Conservation (phyloP, 2,888 invertebrate species). For the Epinotia brunnichana region DNA sequence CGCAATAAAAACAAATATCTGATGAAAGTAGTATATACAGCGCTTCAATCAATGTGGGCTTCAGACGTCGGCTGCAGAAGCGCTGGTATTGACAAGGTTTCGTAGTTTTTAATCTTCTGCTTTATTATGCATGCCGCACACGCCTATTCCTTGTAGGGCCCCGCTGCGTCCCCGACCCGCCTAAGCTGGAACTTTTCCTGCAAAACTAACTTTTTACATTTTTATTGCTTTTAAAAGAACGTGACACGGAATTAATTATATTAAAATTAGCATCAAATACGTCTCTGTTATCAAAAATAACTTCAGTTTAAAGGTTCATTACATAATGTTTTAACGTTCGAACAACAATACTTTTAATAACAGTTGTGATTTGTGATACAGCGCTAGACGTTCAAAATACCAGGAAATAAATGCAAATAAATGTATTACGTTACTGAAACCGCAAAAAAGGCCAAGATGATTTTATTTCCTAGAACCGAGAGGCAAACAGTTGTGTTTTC, state of each 20-base stretch:
- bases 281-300: slow-evolving; percentile 50
- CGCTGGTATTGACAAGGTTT: slow-evolving; percentile 77
- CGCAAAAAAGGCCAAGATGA: slow-evolving; percentile 17
- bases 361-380: slow-evolving; percentile 20
- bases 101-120: slow-evolving; percentile 82
- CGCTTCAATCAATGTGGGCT: slow-evolving; percentile 19
- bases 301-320: slow-evolving; percentile 22
- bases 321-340: too few relatives aligned
- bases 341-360: neutral
- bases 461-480: slow-evolving; percentile 36
- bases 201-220: slow-evolving; percentile 78
- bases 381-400: slow-evolving; percentile 14
- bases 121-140: slow-evolving; percentile 82
- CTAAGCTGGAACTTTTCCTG: slow-evolving; percentile 76
- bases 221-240: slow-evolving; percentile 81
- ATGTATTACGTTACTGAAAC: neutral
- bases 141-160: slow-evolving; percentile 81
- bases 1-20: neutral
- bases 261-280: slow-evolving; percentile 68
- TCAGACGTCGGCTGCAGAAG: slow-evolving; percentile 32
- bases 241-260: slow-evolving; percentile 79
- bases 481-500: slow-evolving; percentile 48
- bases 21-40: neutral
- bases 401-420: neutral
- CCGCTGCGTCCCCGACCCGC: slow-evolving; percentile 69